Evolutionary conservation across 2,113 vertebrate genomes (phyloP).

Genomic region (Prunella himalayana): DNA sequence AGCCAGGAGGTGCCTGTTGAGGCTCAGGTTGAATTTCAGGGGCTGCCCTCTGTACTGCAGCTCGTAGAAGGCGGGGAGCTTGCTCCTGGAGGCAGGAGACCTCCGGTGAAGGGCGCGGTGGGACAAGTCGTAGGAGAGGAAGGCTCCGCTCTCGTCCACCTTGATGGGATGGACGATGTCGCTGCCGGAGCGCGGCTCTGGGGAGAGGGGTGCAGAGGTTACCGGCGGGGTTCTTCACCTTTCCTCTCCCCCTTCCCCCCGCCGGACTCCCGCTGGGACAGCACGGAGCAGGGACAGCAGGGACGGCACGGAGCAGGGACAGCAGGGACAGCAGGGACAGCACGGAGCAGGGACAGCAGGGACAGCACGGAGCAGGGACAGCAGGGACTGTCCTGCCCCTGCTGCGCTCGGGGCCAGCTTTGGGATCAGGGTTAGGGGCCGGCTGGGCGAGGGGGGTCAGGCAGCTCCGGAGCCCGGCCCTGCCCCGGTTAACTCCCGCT

Average conservation of each 20-base stretch:
- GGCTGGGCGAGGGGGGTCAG: fast-evolving
- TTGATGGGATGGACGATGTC: slow-evolving; percentile 87
- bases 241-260: not conserved
- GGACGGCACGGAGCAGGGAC: not conserved
- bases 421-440: not conserved
- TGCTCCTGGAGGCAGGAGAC: slow-evolving; percentile 47
- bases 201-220: fast-evolving
- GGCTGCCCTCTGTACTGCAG: slow-evolving; percentile 73
- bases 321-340: not conserved
- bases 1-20: slow-evolving; percentile 83
- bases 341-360: not conserved
- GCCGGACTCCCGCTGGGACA: not conserved
- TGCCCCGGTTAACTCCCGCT: not conserved
- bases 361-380: not conserved
- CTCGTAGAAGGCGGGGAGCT: slow-evolving; percentile 73
- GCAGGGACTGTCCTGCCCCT: not conserved
- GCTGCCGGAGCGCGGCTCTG: not conserved
- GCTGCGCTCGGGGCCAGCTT: not conserved
- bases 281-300: too few species aligned
- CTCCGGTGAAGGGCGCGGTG: slow-evolving; percentile 78
- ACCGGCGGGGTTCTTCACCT: not conserved
- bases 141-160: slow-evolving; percentile 84
- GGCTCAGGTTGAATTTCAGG: slow-evolving; percentile 86
- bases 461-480: not conserved
- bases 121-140: slow-evolving; percentile 87